Evolutionary conservation across 1,140 invertebrate genomes (phyloP), one percentile per base, ranked within the genome.

Genomic region (Berghia stephanieae): DNA sequence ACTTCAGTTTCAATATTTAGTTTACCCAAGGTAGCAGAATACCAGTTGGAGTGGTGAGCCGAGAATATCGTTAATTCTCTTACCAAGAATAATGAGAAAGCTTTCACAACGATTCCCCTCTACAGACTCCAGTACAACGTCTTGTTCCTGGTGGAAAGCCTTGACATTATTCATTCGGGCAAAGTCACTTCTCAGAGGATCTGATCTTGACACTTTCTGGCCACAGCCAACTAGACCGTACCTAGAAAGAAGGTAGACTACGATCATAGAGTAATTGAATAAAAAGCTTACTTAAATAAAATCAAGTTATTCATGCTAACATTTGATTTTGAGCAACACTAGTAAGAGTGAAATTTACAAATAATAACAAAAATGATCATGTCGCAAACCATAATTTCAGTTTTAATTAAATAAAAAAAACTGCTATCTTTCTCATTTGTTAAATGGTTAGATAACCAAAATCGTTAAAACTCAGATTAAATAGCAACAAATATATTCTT

Each of bases 101-200:
- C 91, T 91, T 80, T 99, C 96, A 82, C 97, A 94, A 79, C 97
- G 93, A 87, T 98, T 99, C 18, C 98, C 98, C 75, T 96, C 93
- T 79, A 99, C 84, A 0, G 90, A 88, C 68, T 90, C 90, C 42
- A 92, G 81, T 16, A 88, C 83, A 8, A 96, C 94, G 88, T 98
- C 96, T 88, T 98, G 96, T 88, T 99, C 98, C 78, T 93, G 94
- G 89, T 99, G 97, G 87, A 95, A 98, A 0, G 96, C 96, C 13
- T 95, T 91, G 1, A 96, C 93, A 2, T 94, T 93, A 79, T 93
- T 93, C 77, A 93, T 90, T 83, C 95, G 93, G 81, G 86, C 82
- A 83, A 90, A 88, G 31, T 86, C 79, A n/a, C 69, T 67, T 21
- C 84, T 60, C 13, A 88, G 73, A 21, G 83, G 57, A 1, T 84